phyloP scores from a whole-genome alignment of 2,113 vertebrate species.

The Cyanoderma ruficeps region DNA sequence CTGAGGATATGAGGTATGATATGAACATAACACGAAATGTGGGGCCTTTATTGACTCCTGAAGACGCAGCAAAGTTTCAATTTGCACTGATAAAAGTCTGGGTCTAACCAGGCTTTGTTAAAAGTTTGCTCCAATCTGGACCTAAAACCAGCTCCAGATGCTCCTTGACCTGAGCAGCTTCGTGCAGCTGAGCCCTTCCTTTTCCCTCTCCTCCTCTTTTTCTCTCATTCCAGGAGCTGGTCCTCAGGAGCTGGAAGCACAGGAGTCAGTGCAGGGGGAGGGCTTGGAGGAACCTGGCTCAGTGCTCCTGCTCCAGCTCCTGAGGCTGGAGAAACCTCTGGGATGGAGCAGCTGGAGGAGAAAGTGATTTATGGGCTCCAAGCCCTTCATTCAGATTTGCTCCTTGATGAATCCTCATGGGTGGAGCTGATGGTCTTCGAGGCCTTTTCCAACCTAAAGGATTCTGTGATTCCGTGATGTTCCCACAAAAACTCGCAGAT shows the following conservation, averaged over 20 bases:
- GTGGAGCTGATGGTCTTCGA: not conserved
- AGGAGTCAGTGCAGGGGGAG: rapidly evolving
- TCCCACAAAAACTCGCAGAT: rapidly evolving
- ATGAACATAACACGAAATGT: too few relatives aligned
- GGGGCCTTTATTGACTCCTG: not conserved
- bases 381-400: not conserved
- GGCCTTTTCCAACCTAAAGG: not conserved
- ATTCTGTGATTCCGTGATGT: not conserved
- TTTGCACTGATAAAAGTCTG: not conserved
- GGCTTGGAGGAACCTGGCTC: not conserved
- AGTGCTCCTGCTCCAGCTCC: not conserved
- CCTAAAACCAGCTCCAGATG: too few relatives aligned
- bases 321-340: not conserved
- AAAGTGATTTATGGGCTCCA: not conserved
- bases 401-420: too few relatives aligned
- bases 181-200: not conserved
- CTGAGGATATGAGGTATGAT: not conserved
- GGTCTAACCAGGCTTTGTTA: not conserved
- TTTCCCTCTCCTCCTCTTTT: not conserved
- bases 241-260: not conserved
- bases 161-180: not conserved
- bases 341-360: not conserved
- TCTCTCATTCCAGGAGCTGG: not conserved
- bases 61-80: not conserved
- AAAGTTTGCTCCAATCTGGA: not conserved